Percentiles rank a stretch among this genome's conserved stretches.
Evolutionary conservation across 2,113 vertebrate species (phyloP).

Genomic region (Oxyura jamaicensis): DNA sequence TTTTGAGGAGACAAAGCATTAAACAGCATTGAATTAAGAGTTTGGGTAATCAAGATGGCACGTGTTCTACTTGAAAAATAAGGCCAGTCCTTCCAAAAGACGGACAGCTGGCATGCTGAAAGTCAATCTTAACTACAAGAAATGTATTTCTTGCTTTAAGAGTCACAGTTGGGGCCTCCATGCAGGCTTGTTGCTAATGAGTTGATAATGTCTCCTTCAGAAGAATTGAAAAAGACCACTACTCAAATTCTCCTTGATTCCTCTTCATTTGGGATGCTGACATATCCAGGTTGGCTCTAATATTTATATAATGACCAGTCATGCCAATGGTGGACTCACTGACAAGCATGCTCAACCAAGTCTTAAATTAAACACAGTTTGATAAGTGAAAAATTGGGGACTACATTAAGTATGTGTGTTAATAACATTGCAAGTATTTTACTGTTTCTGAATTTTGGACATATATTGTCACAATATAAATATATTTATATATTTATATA

Average conservation of each 20-base stretch:
- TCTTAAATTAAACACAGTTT: slow-evolving; percentile 23
- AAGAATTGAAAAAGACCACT: slow-evolving; percentile 66
- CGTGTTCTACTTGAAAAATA: slow-evolving; percentile 72
- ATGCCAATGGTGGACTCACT: not conserved
- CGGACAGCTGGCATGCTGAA: slow-evolving; percentile 68
- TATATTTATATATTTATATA: too few species aligned
- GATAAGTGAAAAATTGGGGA: not conserved
- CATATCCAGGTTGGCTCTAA: slow-evolving; percentile 27
- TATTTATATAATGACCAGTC: slow-evolving; percentile 43
- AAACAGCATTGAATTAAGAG: slow-evolving; percentile 65
- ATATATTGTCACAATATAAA: too few species aligned
- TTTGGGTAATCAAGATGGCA: slow-evolving; percentile 71
- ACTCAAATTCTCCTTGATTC: slow-evolving; percentile 60
- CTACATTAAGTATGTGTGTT: not conserved
- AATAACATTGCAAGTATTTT: not conserved
- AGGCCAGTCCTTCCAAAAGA: slow-evolving; percentile 66
- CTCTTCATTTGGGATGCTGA: slow-evolving; percentile 56
- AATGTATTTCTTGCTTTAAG: slow-evolving; percentile 62
- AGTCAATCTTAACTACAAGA: slow-evolving; percentile 68
- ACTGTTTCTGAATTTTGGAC: not conserved
- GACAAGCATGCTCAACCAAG: not conserved
- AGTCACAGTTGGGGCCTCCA: slow-evolving; percentile 65
- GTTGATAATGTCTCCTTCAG: slow-evolving; percentile 67
- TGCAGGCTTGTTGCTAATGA: slow-evolving; percentile 67
- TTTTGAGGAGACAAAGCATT: slow-evolving; percentile 71